A percentile compares a stretch with the other conserved stretches of the same genome.
These are phyloP conservation scores for Spea bombifrons DNA, from an alignment of 2,113 vertebrate genomes.

Conservation along the genomic window DNA sequence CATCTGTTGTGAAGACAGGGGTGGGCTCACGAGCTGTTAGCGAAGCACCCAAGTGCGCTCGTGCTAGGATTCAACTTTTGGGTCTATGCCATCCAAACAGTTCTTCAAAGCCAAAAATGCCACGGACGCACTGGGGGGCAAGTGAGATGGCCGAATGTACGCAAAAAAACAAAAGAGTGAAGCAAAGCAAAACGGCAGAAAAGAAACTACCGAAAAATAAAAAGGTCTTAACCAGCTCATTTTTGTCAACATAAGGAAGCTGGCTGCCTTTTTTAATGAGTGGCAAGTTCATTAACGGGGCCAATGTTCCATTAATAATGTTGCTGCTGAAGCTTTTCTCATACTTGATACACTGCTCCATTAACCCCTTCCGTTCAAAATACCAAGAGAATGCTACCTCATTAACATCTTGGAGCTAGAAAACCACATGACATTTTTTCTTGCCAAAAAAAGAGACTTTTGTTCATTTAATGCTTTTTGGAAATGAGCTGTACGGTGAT, in stretches of 20 bases:
- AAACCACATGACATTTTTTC: conserved; percentile 6
- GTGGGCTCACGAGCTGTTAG: not conserved
- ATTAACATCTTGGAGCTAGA: conserved; percentile 19
- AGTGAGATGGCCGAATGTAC: not conserved
- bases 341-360: conserved; percentile 31
- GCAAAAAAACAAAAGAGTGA: not conserved
- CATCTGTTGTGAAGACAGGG: conserved; percentile 40
- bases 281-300: conserved; percentile 46
- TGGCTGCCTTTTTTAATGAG: conserved; percentile 45
- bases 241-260: conserved; percentile 43
- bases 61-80: not conserved
- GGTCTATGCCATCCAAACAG: not conserved
- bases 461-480: not conserved
- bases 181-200: not conserved
- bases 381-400: conserved; percentile 8
- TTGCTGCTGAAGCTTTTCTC: conserved; percentile 40
- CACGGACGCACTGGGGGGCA: not conserved
- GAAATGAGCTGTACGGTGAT: not conserved
- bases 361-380: conserved; percentile 43
- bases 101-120: not conserved
- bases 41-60: conserved; percentile 24
- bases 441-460: not conserved
- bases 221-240: conserved; percentile 19
- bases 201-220: not conserved
- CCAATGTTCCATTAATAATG: conserved; percentile 50